Percentiles rank a stretch among this genome's conserved stretches.
Conservation (phyloP, 2,797 vertebrate species). For the Valencia hispanica region DNA sequence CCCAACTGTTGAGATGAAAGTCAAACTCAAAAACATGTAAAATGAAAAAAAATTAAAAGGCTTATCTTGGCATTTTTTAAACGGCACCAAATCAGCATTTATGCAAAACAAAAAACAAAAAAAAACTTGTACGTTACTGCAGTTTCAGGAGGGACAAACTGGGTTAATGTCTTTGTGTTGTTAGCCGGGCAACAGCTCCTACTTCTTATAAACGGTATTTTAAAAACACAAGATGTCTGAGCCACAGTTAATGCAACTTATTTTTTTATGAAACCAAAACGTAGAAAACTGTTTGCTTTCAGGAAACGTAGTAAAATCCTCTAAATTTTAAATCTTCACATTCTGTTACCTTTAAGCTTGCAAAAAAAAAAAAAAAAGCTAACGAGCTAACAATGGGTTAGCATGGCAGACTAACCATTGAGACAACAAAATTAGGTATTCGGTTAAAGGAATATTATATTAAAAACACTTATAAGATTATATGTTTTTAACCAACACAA, state of each 20-base stretch:
- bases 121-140: not conserved
- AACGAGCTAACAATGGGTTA: not conserved
- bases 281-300: not conserved
- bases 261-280: constrained; percentile 6
- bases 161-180: constrained; percentile 1
- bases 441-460: not conserved
- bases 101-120: not conserved
- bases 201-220: not conserved
- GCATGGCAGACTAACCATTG: not conserved
- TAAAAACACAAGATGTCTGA: constrained; percentile 7
- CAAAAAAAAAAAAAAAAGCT: no score
- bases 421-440: not conserved
- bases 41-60: not conserved
- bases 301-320: not conserved
- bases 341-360: not conserved
- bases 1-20: not conserved
- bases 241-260: constrained; percentile 4
- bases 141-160: not conserved
- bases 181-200: constrained; percentile 33
- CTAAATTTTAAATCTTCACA: not conserved
- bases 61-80: constrained; percentile 1
- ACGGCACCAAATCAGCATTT: not conserved
- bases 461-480: not conserved
- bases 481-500: not conserved
- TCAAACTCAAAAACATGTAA: not conserved